These are phyloP conservation scores for Toxotes jaculatrix DNA, from an alignment of 2,113 vertebrate species.

Conservation along the genomic window DNA sequence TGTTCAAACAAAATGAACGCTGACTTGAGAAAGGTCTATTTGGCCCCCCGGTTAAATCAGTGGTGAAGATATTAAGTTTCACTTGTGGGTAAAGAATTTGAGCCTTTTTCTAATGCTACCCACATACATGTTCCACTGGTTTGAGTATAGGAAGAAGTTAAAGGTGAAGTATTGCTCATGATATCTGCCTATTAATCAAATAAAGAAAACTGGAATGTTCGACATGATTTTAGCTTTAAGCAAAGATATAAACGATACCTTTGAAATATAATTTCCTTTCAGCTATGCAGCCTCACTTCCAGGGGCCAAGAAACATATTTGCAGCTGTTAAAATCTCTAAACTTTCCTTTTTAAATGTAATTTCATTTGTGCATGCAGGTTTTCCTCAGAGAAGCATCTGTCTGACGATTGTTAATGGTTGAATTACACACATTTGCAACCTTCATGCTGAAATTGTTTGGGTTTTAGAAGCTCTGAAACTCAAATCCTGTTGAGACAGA, in stretches of 20 bases:
- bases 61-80: slow-evolving; percentile 47
- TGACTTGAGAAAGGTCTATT: slow-evolving; percentile 32
- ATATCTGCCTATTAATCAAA: not conserved
- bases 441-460: slow-evolving; percentile 2
- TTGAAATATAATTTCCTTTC: not conserved
- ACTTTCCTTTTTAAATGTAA: not conserved
- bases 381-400: not conserved
- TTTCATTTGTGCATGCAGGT: not conserved
- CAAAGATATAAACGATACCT: not conserved
- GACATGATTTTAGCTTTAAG: not conserved
- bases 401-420: not conserved
- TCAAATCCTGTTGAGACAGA: slow-evolving; percentile 30
- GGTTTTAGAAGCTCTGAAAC: slow-evolving; percentile 13
- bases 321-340: not conserved
- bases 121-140: not conserved
- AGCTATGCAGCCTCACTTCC: not conserved
- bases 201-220: not conserved
- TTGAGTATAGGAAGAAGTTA: not conserved
- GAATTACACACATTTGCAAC: not conserved
- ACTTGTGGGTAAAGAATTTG: not conserved
- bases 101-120: not conserved
- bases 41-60: slow-evolving; percentile 28
- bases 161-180: not conserved
- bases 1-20: slow-evolving; percentile 37
- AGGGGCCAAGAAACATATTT: not conserved